Base-by-base conservation (phyloP, 2,888 invertebrate species). In the Melangyna quadrimaculata region DNA sequence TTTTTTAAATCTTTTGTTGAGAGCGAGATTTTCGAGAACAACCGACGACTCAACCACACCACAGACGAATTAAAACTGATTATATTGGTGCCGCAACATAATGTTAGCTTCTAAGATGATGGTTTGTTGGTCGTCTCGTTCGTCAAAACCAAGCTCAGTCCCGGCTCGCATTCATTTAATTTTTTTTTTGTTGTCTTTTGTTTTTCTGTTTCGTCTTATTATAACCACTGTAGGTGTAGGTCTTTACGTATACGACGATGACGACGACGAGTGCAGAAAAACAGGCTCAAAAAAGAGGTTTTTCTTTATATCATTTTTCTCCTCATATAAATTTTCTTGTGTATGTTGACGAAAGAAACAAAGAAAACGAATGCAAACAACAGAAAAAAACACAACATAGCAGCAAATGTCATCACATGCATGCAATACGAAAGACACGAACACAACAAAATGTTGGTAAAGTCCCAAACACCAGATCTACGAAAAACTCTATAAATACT, bases 61-160 rank as follows among this genome's bases (percentile, higher is more conserved):
- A 77, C 75, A 73, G 81, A 73, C 81, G 43, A 80, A 77, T 72
- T 86, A 51, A 86, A 86, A 86, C 86, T 86, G 86, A 86, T 61
- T 79, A 71, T 59, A 71, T 59, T 77, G 45, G 45, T 65, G 77
- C 45, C 24, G 80, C 71, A 83, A 83, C 74, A 61, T 74, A 70
- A 74, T 74, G 65, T 35, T 57, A 83, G 79, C 79, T 67, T 78
- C 74, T 51, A 71, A 79, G 79, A 78, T 24, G 79, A 78, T 24
- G 72, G 70, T 67, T 86, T 65, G 65, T 45, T 45, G 24, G 37
- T 59, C 22, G 27, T 53, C 61, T 53, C n/a, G n/a, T n/a, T 71
- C 65, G 51, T 72, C 65, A 32, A 84, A 84, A 79, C 84, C 84
- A 61, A 79, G 84, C 84, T 84, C 84, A 79, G 84, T 45, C 65